Conservation (phyloP, 2,797 vertebrate species). For the Lophius americanus region DNA sequence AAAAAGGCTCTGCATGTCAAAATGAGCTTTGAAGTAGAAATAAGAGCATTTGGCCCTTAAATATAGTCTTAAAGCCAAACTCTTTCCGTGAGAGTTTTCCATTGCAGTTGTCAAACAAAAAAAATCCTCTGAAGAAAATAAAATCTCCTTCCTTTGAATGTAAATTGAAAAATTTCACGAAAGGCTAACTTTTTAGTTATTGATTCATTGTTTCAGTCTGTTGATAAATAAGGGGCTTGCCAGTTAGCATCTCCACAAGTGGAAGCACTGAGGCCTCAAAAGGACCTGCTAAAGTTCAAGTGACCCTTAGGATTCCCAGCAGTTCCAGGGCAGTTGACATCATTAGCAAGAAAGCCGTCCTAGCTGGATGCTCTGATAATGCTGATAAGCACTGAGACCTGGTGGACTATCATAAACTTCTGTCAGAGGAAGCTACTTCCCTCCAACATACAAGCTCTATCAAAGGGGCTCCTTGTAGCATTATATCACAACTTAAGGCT, state of each 20-base stretch:
- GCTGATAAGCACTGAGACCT: constrained; percentile 57
- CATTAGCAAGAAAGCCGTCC: constrained; percentile 62
- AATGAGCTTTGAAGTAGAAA: constrained; percentile 9
- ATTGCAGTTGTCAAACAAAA: constrained; percentile 30
- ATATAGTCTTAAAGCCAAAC: constrained; percentile 5
- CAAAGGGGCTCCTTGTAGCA: constrained; percentile 12
- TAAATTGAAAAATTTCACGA: constrained; percentile 35
- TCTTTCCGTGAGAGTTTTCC: constrained; percentile 19
- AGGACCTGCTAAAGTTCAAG: constrained; percentile 59
- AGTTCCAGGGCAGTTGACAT: constrained; percentile 32
- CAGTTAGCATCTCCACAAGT: constrained; percentile 20
- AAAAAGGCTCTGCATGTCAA: constrained; percentile 23
- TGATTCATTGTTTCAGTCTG: constrained; percentile 13
- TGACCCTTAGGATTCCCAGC: constrained; percentile 53
- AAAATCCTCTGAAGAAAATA: constrained; percentile 14
- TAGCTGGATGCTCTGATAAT: constrained; percentile 46
- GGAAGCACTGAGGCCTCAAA: constrained; percentile 42
- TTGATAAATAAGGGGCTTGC: constrained; percentile 34
- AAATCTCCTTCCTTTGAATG: constrained; percentile 8
- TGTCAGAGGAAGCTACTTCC: constrained; percentile 55
- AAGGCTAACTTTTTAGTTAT: constrained; percentile 40
- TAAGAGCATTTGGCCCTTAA: constrained; percentile 16
- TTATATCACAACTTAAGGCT: constrained; percentile 35
- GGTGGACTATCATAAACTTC: constrained; percentile 30
- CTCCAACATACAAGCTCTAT: constrained; percentile 18